Base-by-base conservation (phyloP, 1,140 invertebrate species). In the Orussus abietinus region DNA sequence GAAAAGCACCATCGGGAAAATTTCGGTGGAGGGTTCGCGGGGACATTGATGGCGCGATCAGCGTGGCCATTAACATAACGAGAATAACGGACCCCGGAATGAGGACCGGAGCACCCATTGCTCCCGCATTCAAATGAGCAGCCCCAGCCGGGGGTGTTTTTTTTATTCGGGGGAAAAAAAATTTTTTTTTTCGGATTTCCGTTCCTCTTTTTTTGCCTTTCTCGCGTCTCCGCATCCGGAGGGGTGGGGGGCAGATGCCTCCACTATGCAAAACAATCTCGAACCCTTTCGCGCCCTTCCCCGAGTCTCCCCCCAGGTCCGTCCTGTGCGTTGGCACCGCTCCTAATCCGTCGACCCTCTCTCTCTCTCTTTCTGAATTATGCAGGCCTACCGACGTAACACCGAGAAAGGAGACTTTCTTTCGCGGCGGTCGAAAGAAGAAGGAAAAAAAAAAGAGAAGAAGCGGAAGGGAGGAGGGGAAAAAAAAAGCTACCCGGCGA, bases 121-220 rank as follows among this genome's bases (percentile, higher is more conserved):
- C n/a, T n/a, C n/a, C n/a, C n/a, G n/a, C n/a, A n/a, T n/a, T n/a
- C n/a, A n/a, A n/a, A n/a, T n/a, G n/a, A n/a, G n/a, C n/a, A n/a
- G n/a, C n/a, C n/a, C n/a, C n/a, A n/a, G n/a, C n/a, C n/a, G n/a
- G n/a, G n/a, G n/a, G n/a, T n/a, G n/a, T n/a, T n/a, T n/a, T n/a
- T n/a, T n/a, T n/a, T n/a, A n/a, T n/a, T n/a, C n/a, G n/a, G n/a
- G n/a, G n/a, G n/a, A n/a, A n/a, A n/a, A n/a, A 34, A 49, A 44
- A 40, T 13, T 58, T 59, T 61, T 62, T 57, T 57, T 59, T 57
- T 54, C 51, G 43, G 57, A 47, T 53, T 69, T 69, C 62, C 64
- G 60, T 64, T 59, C 60, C 58, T 66, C n/a, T n/a, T n/a, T n/a
- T 3, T 34, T 5, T 32, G 7, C 42, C 44, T 46, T 38, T 45